Evolutionary conservation across 2,888 invertebrate species (phyloP).

Genomic region (Chrysolina haemoptera): DNA sequence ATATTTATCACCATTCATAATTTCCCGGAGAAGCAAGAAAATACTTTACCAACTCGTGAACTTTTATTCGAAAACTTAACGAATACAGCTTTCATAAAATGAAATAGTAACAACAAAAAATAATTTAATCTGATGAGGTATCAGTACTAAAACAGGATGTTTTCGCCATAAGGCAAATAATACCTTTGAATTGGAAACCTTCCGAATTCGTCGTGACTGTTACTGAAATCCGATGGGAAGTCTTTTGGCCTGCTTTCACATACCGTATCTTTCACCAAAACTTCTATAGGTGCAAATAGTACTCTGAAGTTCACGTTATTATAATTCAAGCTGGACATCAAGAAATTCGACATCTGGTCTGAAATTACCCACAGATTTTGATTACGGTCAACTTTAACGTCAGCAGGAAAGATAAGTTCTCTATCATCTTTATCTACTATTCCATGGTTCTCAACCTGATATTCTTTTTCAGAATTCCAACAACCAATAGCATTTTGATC

Average conservation of each 20-base stretch:
- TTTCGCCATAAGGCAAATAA: background rate
- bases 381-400: constrained; percentile 81
- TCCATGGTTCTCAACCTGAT: constrained; percentile 77
- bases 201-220: background rate
- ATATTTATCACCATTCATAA: too few species aligned
- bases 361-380: constrained; percentile 86
- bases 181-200: background rate
- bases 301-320: constrained; percentile 86
- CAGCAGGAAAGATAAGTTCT: constrained; percentile 84
- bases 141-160: background rate
- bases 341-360: constrained; percentile 86
- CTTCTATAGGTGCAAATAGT: constrained; percentile 78
- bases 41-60: too few species aligned
- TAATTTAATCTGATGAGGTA: background rate
- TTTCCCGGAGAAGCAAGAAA: too few species aligned
- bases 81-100: background rate
- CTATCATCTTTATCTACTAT: constrained; percentile 83
- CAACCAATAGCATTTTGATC: constrained; percentile 89
- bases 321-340: constrained; percentile 78
- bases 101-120: background rate
- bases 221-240: background rate
- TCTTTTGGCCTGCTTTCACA: constrained; percentile 72
- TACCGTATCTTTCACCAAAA: constrained; percentile 79
- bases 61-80: background rate
- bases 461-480: constrained; percentile 79